phyloP scores from a whole-genome alignment of 2,888 invertebrate species.

The Noctua janthe region DNA sequence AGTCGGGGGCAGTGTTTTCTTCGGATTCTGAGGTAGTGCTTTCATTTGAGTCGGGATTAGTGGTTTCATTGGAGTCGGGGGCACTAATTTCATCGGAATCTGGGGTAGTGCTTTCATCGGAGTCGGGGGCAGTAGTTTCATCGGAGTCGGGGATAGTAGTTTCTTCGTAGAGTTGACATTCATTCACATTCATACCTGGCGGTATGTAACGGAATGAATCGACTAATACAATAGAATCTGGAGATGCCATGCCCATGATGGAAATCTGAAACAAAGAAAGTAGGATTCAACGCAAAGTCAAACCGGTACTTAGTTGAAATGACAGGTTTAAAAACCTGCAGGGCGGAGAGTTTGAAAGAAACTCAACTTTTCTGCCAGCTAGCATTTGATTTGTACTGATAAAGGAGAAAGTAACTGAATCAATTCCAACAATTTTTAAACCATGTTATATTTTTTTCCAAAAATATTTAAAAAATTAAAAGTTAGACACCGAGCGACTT shows the following conservation, averaged over 20 bases:
- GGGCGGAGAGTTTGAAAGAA: neutral
- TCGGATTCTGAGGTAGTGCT: neutral
- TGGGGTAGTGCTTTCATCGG: neutral
- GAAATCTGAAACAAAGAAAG: constrained; percentile 74
- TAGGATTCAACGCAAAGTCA: constrained; percentile 4
- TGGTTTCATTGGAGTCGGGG: neutral
- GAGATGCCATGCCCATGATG: constrained; percentile 71
- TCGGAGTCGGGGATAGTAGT: constrained; percentile 16
- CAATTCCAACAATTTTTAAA: too few relatives aligned
- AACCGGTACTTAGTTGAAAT: neutral
- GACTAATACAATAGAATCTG: constrained; percentile 69
- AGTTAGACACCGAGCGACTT: too few relatives aligned
- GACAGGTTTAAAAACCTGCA: neutral
- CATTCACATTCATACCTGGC: constrained; percentile 63
- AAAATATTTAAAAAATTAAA: too few relatives aligned
- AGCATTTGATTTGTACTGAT: too few relatives aligned
- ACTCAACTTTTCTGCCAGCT: too few relatives aligned
- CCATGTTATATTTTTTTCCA: too few relatives aligned
- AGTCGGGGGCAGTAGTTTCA: neutral
- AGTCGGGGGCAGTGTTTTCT: neutral
- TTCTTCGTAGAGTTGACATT: constrained; percentile 73
- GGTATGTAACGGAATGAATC: constrained; percentile 80
- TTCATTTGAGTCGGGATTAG: neutral
- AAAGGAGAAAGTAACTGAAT: too few relatives aligned
- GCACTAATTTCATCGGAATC: too few relatives aligned